Base-by-base conservation (phyloP, 1,140 invertebrate species). In the Thrips palmi region DNA sequence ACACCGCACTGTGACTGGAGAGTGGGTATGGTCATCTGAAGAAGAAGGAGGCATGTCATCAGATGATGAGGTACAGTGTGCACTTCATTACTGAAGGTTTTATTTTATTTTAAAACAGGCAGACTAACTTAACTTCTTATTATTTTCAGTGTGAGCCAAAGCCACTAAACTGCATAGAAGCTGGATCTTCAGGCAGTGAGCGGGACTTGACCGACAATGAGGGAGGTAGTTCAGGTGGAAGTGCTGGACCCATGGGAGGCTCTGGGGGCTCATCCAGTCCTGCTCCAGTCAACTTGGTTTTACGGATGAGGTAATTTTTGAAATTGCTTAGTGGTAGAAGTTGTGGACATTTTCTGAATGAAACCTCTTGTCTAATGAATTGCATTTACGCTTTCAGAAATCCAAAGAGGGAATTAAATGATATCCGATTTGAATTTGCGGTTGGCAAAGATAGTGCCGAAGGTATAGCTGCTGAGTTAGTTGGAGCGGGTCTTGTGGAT, bases 21-120 rank as follows among this genome's bases (percentile, higher is more conserved):
- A 91, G 52, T 97, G 91, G 91, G 86, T 94, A 12, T 96, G 89
- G 89, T 92, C 87, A n/a, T 88, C 84, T 42, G 88, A 83, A 48
- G 74, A 78, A 47, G 73, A 81, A 56, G 60, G 63, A 29, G 63
- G 58, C 22, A 34, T 55, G 32, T 56, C 56, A 42, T 55, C 49
- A 46, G 54, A 55, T 43, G 54, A 58, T 28, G 59, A 59, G 39
- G 53, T 52, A 40, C 37, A 33, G 33, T 2, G 4, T 24, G 8
- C 8, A 19, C 22, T 28, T 15, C 8, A 21, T 24, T 36, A 39
- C n/a, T 21, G 4, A 11, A 14, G 12, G 6, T 37, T 8, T 37
- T 18, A 3, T 10, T 35, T 40, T 20, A 11, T 24, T n/a, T 5
- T 37, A 7, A n/a, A 11, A 22, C 12, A 11, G 18, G 23, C 21